A percentile compares a stretch with the other conserved stretches of the same genome.
Evolutionary conservation across 2,888 invertebrate genomes (phyloP).

Genomic region (Nephrotoma guestfalica): DNA sequence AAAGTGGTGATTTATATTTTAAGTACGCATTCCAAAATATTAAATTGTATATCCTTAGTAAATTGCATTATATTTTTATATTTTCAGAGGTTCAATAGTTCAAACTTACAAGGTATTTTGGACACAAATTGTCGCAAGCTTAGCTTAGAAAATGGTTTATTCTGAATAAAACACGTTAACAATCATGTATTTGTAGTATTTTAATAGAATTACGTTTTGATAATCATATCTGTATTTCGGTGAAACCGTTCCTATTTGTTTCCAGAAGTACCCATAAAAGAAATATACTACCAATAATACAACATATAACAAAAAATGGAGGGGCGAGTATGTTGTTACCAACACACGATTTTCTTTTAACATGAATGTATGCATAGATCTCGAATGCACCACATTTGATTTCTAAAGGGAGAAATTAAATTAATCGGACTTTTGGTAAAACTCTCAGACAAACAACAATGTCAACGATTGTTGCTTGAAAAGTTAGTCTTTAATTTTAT

Average conservation of each 20-base stretch:
- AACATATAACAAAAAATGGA: slow-evolving; percentile 20
- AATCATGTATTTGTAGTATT: not conserved
- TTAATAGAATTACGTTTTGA: not conserved
- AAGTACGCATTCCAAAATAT: not conserved
- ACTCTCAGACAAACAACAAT: too few species aligned
- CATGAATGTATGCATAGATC: too few species aligned
- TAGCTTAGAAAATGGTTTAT: not conserved
- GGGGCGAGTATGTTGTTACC: too few species aligned
- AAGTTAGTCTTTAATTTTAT: too few species aligned
- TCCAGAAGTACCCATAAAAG: slow-evolving; percentile 25
- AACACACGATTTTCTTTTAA: too few species aligned
- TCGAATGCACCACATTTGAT: too few species aligned
- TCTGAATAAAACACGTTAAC: not conserved
- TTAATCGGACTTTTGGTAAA: too few species aligned
- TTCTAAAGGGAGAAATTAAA: too few species aligned
- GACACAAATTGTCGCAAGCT: not conserved
- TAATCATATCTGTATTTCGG: slow-evolving; percentile 20
- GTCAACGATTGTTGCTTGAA: too few species aligned
- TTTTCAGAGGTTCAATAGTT: not conserved
- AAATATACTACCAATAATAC: slow-evolving; percentile 21
- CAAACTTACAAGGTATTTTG: not conserved
- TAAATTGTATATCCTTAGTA: not conserved
- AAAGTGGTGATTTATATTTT: not conserved
- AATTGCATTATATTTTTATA: not conserved
- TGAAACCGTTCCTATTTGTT: slow-evolving; percentile 28